A percentile compares a stretch with the other conserved stretches of the same genome.
phyloP scores from a whole-genome alignment of 2,113 vertebrate genomes.

The Tricholaema leucomelas region DNA sequence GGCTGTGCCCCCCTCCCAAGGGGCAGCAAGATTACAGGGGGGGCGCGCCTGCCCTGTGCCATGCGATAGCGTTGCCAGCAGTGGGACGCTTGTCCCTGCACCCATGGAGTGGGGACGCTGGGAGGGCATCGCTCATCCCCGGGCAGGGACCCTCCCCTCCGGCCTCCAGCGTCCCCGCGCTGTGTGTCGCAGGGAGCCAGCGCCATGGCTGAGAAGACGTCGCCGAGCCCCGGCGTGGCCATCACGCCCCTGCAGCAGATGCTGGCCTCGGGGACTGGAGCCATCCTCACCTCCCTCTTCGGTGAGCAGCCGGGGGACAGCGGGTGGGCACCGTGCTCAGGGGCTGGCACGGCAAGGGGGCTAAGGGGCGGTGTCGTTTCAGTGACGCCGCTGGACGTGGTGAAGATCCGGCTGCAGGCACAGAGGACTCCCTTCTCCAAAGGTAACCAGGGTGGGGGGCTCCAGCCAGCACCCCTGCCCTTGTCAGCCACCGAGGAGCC shows the following conservation, averaged over 20 bases:
- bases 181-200: slow-evolving; percentile 59
- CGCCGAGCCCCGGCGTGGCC: slow-evolving; percentile 39
- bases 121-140: not conserved
- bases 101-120: accelerated
- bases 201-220: slow-evolving; percentile 80
- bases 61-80: not conserved
- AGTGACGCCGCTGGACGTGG: slow-evolving; percentile 95
- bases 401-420: slow-evolving; percentile 94
- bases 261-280: slow-evolving; percentile 92
- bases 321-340: accelerated
- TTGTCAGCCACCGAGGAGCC: not conserved
- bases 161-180: not conserved
- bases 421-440: slow-evolving; percentile 84
- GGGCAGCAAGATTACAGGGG: not conserved
- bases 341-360: accelerated
- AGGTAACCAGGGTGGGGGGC: slow-evolving; percentile 61
- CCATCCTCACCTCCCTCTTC: slow-evolving; percentile 91
- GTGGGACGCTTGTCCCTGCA: accelerated
- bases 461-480: not conserved
- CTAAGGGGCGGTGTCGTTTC: not conserved
- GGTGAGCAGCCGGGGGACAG: slow-evolving; percentile 74
- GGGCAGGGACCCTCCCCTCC: not conserved
- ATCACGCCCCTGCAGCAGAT: slow-evolving; percentile 94
- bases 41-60: not conserved
- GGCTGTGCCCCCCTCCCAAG: not conserved